Conservation (phyloP, 1,140 invertebrate species). For the Propsilocerus akamusi region DNA sequence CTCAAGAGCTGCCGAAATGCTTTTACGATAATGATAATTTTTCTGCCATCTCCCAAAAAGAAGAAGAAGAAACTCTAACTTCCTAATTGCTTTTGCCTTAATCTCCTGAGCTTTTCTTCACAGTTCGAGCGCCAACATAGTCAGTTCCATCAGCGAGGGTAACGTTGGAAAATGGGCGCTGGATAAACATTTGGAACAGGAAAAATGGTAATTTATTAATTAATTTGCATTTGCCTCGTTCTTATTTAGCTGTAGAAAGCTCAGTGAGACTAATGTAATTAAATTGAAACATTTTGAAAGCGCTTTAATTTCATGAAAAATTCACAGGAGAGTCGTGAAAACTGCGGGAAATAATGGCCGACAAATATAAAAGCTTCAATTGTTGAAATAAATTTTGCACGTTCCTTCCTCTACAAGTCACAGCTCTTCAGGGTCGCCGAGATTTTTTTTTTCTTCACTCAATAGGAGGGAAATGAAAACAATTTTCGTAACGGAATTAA, state of each 20-base stretch:
- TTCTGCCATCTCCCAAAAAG: background rate
- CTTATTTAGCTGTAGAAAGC: too few relatives aligned
- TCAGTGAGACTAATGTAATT: background rate
- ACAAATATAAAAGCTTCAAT: too few relatives aligned
- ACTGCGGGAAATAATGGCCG: too few relatives aligned
- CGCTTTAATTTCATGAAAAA: slow-evolving; percentile 1
- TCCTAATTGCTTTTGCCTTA: slow-evolving; percentile 2
- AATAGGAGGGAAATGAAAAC: too few relatives aligned
- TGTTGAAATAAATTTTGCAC: too few relatives aligned
- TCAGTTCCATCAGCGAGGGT: background rate
- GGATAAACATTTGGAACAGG: background rate
- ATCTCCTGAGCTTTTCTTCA: background rate
- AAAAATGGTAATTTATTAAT: slow-evolving; percentile 4
- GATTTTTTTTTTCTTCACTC: too few relatives aligned
- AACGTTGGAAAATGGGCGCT: background rate
- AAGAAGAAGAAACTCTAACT: background rate
- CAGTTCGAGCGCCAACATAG: background rate
- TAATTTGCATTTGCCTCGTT: background rate
- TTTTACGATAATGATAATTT: slow-evolving; percentile 3
- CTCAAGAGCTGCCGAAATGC: too few relatives aligned
- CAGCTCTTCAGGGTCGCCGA: too few relatives aligned
- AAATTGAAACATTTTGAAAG: slow-evolving; percentile 1
- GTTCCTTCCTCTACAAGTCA: too few relatives aligned
- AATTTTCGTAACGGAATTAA: too few relatives aligned
- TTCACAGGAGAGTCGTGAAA: too few relatives aligned